Conservation (phyloP, 2,113 vertebrate genomes). For the Ursus arctos region DNA sequence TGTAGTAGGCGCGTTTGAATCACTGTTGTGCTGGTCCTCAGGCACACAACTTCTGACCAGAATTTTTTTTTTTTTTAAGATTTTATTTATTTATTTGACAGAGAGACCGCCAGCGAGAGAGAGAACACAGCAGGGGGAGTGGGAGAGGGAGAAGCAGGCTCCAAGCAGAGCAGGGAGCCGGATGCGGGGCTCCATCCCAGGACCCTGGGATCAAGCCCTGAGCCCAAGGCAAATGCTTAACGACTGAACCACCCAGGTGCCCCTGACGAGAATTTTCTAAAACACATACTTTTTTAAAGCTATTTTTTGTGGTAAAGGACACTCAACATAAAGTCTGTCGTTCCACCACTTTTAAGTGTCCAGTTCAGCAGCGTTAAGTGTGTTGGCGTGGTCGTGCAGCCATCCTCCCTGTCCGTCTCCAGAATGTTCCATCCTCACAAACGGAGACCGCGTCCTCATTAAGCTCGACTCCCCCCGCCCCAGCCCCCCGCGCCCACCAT, state of each 20-base stretch:
- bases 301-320: background rate
- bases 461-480: background rate
- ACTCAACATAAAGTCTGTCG: background rate
- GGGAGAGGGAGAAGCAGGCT: too few species aligned
- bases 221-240: too few species aligned
- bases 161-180: too few species aligned
- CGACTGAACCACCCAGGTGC: too few species aligned
- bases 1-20: background rate
- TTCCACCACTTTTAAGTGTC: background rate
- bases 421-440: background rate
- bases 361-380: background rate
- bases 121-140: too few species aligned
- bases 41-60: background rate
- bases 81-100: too few species aligned
- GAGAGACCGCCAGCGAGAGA: too few species aligned
- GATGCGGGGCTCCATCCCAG: too few species aligned
- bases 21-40: background rate
- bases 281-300: background rate
- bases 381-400: background rate
- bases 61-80: background rate
- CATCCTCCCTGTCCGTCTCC: background rate
- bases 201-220: too few species aligned
- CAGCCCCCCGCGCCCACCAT: background rate
- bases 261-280: background rate
- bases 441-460: background rate